Evolutionary conservation across 92 coral and sea anemone species (phyloP).

Genomic region (Parazoanthus swiftii): DNA sequence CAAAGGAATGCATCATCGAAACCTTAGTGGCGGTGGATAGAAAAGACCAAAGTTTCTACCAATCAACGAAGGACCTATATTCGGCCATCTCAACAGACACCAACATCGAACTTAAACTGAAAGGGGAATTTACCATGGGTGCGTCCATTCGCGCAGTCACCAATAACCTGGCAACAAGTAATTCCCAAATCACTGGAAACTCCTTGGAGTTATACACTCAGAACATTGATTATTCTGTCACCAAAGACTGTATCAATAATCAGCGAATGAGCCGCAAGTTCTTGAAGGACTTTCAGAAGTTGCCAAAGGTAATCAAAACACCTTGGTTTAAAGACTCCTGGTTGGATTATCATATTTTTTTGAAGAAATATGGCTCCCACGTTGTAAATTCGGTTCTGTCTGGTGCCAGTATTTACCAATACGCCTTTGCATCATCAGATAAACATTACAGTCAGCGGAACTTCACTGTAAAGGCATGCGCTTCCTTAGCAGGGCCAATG

Average conservation of each 20-base stretch:
- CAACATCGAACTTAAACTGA: constrained; percentile 15
- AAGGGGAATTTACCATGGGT: constrained; percentile 46
- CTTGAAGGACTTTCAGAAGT: background rate
- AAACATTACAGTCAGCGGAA: constrained; percentile 11
- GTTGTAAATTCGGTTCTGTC: constrained; percentile 42
- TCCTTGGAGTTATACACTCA: constrained; percentile 1
- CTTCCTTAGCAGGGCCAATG: constrained; percentile 16
- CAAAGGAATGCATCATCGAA: background rate
- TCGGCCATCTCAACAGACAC: constrained; percentile 31
- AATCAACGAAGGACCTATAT: constrained; percentile 2
- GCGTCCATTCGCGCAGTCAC: constrained; percentile 30
- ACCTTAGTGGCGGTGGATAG: background rate
- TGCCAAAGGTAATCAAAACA: background rate
- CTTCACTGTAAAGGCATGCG: constrained; percentile 27
- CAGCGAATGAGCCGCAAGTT: background rate
- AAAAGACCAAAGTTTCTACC: constrained; percentile 25
- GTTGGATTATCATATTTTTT: constrained; percentile 40
- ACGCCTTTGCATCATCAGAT: constrained; percentile 26
- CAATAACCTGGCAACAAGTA: background rate
- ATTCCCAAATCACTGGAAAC: background rate
- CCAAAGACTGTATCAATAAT: constrained; percentile 10
- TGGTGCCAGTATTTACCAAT: constrained; percentile 59
- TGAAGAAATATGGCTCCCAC: constrained; percentile 61
- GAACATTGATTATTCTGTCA: background rate
- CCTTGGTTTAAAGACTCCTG: constrained; percentile 56